phyloP scores from a whole-genome alignment of 2,113 vertebrate genomes.

The Dasyurus viverrinus region DNA sequence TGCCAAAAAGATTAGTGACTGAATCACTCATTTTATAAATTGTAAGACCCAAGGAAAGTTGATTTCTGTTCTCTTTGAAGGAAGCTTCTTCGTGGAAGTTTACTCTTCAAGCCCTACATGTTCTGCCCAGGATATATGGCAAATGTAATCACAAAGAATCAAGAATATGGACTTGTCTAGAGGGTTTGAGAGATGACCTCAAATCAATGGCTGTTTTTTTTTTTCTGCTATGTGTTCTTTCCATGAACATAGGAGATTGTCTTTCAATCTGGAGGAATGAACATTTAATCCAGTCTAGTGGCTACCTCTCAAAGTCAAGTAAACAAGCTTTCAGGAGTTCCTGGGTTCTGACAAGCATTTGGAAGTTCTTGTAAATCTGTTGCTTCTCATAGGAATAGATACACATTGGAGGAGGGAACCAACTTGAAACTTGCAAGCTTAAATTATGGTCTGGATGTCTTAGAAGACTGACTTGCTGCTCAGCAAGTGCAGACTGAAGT shows the following conservation, averaged over 20 bases:
- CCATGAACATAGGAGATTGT: not conserved
- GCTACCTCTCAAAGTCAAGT: not conserved
- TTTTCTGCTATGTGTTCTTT: not conserved
- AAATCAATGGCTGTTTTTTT: not conserved
- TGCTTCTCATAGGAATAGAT: not conserved
- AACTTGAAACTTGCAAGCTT: not conserved
- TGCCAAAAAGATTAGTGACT: not conserved
- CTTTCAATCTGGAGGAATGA: not conserved
- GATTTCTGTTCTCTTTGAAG: not conserved
- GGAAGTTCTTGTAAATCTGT: not conserved
- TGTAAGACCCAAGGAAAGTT: not conserved
- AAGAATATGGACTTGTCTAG: not conserved
- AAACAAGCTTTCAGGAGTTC: not conserved
- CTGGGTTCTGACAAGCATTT: not conserved
- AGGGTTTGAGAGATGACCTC: not conserved
- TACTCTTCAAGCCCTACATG: not conserved
- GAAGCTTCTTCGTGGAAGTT: not conserved
- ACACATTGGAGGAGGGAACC: not conserved
- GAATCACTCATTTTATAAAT: not conserved
- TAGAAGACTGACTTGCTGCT: not conserved
- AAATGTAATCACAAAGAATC: not conserved
- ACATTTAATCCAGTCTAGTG: not conserved
- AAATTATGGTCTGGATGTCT: not conserved
- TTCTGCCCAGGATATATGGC: not conserved
- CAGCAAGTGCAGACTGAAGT: not conserved